Percentiles rank a stretch among this genome's conserved stretches.
Conservation (phyloP, 2,888 invertebrate genomes). For the Eudasyphora cyanicolor region DNA sequence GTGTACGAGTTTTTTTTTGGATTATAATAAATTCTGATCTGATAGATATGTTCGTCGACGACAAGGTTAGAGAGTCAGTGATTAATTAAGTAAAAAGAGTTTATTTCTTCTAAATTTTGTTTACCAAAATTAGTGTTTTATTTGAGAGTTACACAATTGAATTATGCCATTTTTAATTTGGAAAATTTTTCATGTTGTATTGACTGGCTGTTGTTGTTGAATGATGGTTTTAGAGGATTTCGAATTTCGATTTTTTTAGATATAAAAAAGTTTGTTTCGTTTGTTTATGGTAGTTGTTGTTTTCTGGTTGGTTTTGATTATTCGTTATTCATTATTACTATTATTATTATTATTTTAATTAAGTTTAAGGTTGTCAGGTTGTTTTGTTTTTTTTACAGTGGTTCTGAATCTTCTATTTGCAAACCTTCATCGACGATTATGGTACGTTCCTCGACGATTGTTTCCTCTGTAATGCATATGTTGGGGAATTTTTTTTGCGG, state of each 20-base stretch:
- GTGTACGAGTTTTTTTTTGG: too few species aligned
- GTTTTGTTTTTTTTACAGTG: slow-evolving; percentile 71
- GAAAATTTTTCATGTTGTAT: slow-evolving; percentile 37
- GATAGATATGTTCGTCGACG: not conserved
- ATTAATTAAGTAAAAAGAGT: not conserved
- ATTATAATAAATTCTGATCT: too few species aligned
- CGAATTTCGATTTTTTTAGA: too few species aligned
- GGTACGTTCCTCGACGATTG: slow-evolving; percentile 79
- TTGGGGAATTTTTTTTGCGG: slow-evolving; percentile 35
- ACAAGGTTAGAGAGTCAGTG: not conserved
- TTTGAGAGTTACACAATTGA: slow-evolving; percentile 5
- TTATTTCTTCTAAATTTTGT: not conserved
- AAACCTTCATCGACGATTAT: slow-evolving; percentile 79
- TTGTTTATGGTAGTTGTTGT: slow-evolving; percentile 29
- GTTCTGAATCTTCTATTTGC: slow-evolving; percentile 76
- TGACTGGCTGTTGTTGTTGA: slow-evolving; percentile 35
- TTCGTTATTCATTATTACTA: slow-evolving; percentile 42
- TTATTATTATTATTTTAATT: slow-evolving; percentile 68
- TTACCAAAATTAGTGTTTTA: slow-evolving; percentile 36
- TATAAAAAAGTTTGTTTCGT: slow-evolving; percentile 10
- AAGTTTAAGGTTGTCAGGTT: slow-evolving; percentile 39
- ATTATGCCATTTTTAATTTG: slow-evolving; percentile 3
- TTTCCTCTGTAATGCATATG: slow-evolving; percentile 77
- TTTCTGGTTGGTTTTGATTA: slow-evolving; percentile 46
- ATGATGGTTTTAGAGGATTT: too few species aligned